Conservation (phyloP, 1,140 invertebrate species). For the Manduca sexta region DNA sequence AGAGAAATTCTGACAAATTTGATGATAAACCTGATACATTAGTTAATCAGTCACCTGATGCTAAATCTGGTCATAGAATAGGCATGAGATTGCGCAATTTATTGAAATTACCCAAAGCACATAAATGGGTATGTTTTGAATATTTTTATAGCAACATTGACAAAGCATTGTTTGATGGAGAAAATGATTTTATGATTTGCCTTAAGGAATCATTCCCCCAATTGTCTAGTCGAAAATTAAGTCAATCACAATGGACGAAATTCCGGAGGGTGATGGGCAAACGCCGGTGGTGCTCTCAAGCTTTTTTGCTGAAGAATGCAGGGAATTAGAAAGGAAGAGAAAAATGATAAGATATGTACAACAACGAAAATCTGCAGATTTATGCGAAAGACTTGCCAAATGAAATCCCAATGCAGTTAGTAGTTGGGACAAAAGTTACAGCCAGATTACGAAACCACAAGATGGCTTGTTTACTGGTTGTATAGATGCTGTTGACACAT, state of each 20-base stretch:
- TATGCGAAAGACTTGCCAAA: conserved; percentile 92
- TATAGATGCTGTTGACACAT: conserved; percentile 97
- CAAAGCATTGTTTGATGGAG: conserved; percentile 93
- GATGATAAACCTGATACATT: conserved; percentile 42
- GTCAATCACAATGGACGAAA: conserved; percentile 95
- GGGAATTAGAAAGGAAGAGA: conserved; percentile 91
- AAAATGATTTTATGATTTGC: conserved; percentile 97
- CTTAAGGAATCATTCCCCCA: conserved; percentile 96
- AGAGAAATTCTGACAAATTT: conserved; percentile 40
- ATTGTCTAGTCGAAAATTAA: conserved; percentile 88
- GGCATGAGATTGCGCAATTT: conserved; percentile 94
- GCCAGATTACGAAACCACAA: conserved; percentile 93
- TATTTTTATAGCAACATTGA: conserved; percentile 99
- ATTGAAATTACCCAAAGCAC: conserved; percentile 98
- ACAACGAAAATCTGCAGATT: conserved; percentile 91
- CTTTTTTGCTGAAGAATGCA: conserved; percentile 97
- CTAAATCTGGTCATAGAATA: conserved; percentile 89
- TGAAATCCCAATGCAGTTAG: conserved; percentile 96
- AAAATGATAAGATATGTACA: conserved; percentile 95
- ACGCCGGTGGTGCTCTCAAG: conserved; percentile 92
- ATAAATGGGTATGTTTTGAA: conserved; percentile 99
- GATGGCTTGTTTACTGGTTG: conserved; percentile 97
- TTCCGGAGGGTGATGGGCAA: conserved; percentile 97
- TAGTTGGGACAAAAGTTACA: conserved; percentile 97
- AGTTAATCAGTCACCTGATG: conserved; percentile 76